Base-by-base conservation (phyloP, 2,113 vertebrate genomes). In the Otocyon megalotis region DNA sequence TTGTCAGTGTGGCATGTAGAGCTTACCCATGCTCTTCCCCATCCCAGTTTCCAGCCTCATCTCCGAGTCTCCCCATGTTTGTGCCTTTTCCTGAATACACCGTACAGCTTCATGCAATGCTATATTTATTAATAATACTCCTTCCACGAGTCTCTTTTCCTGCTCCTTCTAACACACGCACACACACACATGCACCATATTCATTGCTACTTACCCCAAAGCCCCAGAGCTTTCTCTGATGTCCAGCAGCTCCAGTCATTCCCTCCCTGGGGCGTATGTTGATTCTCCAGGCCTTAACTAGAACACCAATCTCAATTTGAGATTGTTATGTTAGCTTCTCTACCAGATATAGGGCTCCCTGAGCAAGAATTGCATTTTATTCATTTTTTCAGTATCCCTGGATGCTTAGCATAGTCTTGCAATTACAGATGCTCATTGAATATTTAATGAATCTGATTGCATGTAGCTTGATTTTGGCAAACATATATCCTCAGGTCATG, bases 401-500 rank as follows among this genome's bases (percentile, higher is more conserved):
- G 8, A 28, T 93, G 53, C 43, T 93, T 82, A 77, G 26, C 1
- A 9, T 58, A 65, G 10, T 50, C 67, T 84, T 88, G 15, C 4
- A 28, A 58, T 71, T 89, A 30, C 62, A 80, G 32, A 74, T 54
- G 15, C 9, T 32, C 53, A 63, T 2, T 91, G 60, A 83, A 19
- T 5, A 24, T n/a, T 77, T 74, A 54, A 87, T 37, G 71, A 90
- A 43, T 67, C 37, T 50, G 19, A 30, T 5, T 89, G 43, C 15
- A 54, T 62, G 22, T n/a, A 30, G 32, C 77, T 96, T 90, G 56
- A 60, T 65, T 97, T 97, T 53, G 50, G 37, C 37, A 94, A 83
- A 82, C 62, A 13, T 37, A 69, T 43, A 53, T 37, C 86, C 32
- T 69, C 32, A 69, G 67, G 67, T 69, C 67, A 35, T 69, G 67